These are phyloP conservation scores for Spongia lamella DNA, from an alignment of 37 sponge, comb jelly and placozoan species.

Conservation along the genomic window DNA sequence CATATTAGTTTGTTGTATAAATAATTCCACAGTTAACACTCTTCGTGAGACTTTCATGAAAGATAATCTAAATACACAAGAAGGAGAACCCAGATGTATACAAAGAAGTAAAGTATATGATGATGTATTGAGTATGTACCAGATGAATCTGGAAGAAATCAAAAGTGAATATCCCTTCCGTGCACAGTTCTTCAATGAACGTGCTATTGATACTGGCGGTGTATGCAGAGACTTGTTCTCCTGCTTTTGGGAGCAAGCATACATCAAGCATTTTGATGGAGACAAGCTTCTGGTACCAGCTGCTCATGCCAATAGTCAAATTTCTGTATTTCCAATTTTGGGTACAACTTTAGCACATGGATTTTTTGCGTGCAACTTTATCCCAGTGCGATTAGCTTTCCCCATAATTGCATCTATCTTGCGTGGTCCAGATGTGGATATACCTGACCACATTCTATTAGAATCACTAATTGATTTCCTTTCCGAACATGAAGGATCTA, in stretches of 20 bases:
- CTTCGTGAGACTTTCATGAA: no score
- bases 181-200: neutral
- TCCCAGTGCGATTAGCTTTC: constrained; percentile 17
- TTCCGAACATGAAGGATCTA: neutral
- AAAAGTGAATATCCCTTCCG: constrained; percentile 23
- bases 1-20: no score
- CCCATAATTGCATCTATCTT: constrained; percentile 7
- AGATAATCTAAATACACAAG: constrained; percentile 7
- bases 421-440: constrained; percentile 7
- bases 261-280: constrained; percentile 24
- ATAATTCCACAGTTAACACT: no score
- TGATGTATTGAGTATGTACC: no score
- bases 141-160: neutral
- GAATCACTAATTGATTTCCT: constrained; percentile 20
- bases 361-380: constrained; percentile 5
- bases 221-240: no score
- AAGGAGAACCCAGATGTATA: neutral
- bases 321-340: constrained; percentile 1
- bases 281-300: constrained; percentile 14
- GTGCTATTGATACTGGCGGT: constrained; percentile 23
- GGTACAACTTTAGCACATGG: constrained; percentile 20
- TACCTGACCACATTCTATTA: constrained; percentile 4
- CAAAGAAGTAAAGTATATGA: neutral
- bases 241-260: constrained; percentile 13
- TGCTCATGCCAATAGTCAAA: constrained; percentile 2